A percentile compares a stretch with the other conserved stretches of the same genome.
These are phyloP conservation scores for Rachycentron canadum DNA, from an alignment of 2,797 vertebrate species.

Conservation along the genomic window DNA sequence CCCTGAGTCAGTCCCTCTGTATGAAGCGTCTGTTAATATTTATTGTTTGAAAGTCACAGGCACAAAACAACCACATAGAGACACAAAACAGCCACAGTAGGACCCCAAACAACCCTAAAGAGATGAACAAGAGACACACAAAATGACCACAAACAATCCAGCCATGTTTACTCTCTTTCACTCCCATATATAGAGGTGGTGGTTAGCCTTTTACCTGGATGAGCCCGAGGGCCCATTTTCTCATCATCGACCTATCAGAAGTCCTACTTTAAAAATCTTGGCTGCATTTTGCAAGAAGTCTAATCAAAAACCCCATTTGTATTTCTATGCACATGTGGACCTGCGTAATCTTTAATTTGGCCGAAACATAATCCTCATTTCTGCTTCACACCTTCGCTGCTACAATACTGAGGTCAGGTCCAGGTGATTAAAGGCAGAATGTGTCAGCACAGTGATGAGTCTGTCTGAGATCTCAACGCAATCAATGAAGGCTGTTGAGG, in stretches of 20 bases:
- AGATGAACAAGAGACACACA: neutral
- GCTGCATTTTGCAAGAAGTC: neutral
- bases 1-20: neutral
- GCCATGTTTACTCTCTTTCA: neutral
- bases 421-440: slow-evolving; percentile 50
- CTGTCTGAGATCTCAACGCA: slow-evolving; percentile 23
- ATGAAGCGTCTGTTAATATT: neutral
- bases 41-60: neutral
- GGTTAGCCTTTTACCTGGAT: neutral
- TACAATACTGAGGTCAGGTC: slow-evolving; percentile 37
- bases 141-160: neutral
- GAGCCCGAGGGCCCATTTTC: neutral
- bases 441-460: slow-evolving; percentile 30
- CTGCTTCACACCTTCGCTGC: neutral
- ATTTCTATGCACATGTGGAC: neutral
- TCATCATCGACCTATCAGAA: neutral
- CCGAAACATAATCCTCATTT: neutral
- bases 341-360: neutral
- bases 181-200: neutral
- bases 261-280: neutral
- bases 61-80: neutral
- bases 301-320: neutral
- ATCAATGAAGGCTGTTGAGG: slow-evolving; percentile 37
- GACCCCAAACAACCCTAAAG: neutral
- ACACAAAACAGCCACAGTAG: too few relatives aligned